Conservation (phyloP, 2,888 invertebrate species). For the Protonemura montana region DNA sequence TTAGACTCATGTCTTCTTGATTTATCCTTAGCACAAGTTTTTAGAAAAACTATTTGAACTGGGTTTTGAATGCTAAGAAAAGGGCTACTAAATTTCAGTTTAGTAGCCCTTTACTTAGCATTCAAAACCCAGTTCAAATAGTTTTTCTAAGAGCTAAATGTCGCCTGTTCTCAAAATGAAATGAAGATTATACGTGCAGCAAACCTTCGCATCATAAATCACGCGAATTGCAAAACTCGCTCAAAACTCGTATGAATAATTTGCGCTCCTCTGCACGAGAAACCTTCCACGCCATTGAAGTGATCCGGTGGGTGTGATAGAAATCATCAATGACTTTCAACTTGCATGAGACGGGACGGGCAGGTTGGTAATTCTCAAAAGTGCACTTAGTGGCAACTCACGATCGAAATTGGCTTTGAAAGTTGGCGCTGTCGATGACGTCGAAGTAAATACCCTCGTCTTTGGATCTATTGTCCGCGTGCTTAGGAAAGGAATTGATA, state of each 20-base stretch:
- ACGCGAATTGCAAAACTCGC: background rate
- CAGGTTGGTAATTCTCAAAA: background rate
- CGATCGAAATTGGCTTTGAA: background rate
- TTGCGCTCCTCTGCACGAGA: background rate
- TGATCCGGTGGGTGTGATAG: background rate
- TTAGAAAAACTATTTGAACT: no score
- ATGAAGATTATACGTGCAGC: no score
- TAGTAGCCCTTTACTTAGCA: no score
- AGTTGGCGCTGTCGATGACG: background rate
- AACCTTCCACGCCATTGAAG: background rate
- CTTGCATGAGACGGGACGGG: background rate
- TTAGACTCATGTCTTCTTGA: no score
- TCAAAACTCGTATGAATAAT: background rate
- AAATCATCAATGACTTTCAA: background rate
- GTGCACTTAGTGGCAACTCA: background rate
- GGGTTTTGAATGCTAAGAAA: no score
- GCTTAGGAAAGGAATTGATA: background rate
- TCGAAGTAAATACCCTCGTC: background rate
- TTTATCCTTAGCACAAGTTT: no score
- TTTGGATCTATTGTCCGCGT: background rate
- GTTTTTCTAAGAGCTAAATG: no score
- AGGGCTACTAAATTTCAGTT: no score
- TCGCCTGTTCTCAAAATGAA: no score
- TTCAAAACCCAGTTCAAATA: no score
- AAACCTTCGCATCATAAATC: background rate